Conservation (phyloP, 2,888 invertebrate genomes). For the Galerucella pusilla region DNA sequence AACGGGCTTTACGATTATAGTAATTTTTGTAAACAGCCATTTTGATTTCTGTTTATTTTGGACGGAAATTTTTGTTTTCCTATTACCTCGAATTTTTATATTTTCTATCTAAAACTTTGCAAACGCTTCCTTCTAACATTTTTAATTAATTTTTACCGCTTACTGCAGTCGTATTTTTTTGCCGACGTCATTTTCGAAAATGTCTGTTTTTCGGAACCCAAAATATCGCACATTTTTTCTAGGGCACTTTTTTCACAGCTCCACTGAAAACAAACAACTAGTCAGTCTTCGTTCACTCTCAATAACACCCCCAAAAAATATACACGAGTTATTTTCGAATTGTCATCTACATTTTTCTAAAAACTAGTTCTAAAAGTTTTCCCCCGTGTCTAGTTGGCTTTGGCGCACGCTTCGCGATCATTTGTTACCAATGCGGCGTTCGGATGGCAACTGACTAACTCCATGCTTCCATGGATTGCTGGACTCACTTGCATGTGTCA, state of each 20-base stretch:
- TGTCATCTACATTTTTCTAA: slow-evolving; percentile 30
- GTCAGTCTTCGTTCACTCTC: slow-evolving; percentile 30
- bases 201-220: slow-evolving; percentile 24
- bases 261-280: slow-evolving; percentile 26
- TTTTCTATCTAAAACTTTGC: slow-evolving; percentile 47
- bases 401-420: slow-evolving; percentile 49
- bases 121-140: slow-evolving; percentile 40
- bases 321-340: slow-evolving; percentile 19
- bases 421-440: slow-evolving; percentile 54
- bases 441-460: slow-evolving; percentile 56
- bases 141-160: slow-evolving; percentile 33
- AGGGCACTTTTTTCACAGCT: slow-evolving; percentile 37
- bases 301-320: slow-evolving; percentile 12
- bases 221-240: slow-evolving; percentile 40
- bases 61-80: slow-evolving; percentile 40
- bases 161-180: slow-evolving; percentile 31
- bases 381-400: slow-evolving; percentile 40
- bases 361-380: slow-evolving; percentile 38
- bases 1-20: slow-evolving; percentile 54
- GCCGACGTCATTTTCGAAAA: slow-evolving; percentile 16
- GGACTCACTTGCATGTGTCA: slow-evolving; percentile 46
- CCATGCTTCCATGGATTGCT: slow-evolving; percentile 46
- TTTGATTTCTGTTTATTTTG: slow-evolving; percentile 35
- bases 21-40: slow-evolving; percentile 60
- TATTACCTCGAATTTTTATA: slow-evolving; percentile 47